Conservation (phyloP, 2,888 invertebrate species). For the Carabus problematicus region DNA sequence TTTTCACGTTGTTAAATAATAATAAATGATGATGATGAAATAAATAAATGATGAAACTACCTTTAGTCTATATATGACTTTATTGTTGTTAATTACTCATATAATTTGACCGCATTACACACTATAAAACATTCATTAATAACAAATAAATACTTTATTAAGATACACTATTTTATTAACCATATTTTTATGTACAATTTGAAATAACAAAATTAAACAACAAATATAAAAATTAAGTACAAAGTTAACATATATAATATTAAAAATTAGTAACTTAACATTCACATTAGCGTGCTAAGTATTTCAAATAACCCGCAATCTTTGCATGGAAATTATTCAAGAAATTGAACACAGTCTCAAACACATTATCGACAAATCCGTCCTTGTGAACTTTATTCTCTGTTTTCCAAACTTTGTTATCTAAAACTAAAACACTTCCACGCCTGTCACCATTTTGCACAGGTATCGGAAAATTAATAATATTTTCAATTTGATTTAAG, state of each 20-base stretch:
- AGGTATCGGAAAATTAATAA: no score
- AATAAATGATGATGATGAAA: conserved; percentile 45
- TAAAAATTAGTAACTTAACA: conserved; percentile 53
- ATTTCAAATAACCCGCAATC: conserved; percentile 16
- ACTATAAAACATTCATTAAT: conserved; percentile 47
- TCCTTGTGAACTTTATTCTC: conserved; percentile 5
- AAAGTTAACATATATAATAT: no score
- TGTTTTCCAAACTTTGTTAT: conserved; percentile 6
- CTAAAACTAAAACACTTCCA: neutral
- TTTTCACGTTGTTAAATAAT: conserved; percentile 62
- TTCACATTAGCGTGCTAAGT: conserved; percentile 32
- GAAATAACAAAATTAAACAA: no score
- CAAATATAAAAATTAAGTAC: no score
- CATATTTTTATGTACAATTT: no score
- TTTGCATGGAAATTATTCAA: conserved; percentile 25
- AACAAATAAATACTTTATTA: conserved; percentile 42
- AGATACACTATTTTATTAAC: neutral
- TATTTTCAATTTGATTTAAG: no score
- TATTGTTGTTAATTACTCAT: conserved; percentile 18
- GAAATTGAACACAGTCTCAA: conserved; percentile 22
- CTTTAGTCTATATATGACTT: conserved; percentile 25
- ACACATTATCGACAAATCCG: conserved; percentile 24
- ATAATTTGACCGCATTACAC: neutral
- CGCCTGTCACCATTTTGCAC: no score
- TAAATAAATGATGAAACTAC: conserved; percentile 38